phyloP scores from a whole-genome alignment of 2,888 invertebrate genomes.

The Oscheius onirici region DNA sequence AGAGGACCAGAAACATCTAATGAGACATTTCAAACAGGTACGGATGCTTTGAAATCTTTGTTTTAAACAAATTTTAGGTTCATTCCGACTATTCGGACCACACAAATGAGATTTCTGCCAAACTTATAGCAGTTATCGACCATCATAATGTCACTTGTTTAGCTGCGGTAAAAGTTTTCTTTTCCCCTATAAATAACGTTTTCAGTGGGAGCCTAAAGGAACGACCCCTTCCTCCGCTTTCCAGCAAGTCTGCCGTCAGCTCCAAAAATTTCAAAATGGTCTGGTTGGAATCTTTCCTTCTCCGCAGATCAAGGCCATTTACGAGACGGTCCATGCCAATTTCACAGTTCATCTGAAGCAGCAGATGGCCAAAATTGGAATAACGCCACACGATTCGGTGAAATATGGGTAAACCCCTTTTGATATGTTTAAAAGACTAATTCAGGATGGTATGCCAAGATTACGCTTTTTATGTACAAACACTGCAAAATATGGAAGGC shows the following conservation, averaged over 20 bases:
- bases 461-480: conserved; percentile 52
- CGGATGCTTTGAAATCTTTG: background rate
- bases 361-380: conserved; percentile 56
- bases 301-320: conserved; percentile 52
- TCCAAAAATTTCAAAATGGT: conserved; percentile 73
- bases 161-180: conserved; percentile 72
- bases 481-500: conserved; percentile 46
- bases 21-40: conserved; percentile 64
- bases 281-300: conserved; percentile 65
- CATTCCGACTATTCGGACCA: conserved; percentile 79
- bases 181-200: background rate
- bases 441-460: conserved; percentile 56
- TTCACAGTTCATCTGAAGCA: conserved; percentile 62
- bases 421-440: background rate
- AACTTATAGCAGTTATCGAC: conserved; percentile 89
- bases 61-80: conserved; percentile 35
- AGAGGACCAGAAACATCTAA: conserved; percentile 50
- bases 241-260: conserved; percentile 78
- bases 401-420: conserved; percentile 59
- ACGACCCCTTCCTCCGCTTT: conserved; percentile 83
- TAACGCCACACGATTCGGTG: conserved; percentile 66
- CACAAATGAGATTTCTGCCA: conserved; percentile 89
- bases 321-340: conserved; percentile 65
- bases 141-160: conserved; percentile 85
- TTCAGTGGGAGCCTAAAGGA: conserved; percentile 90